phyloP scores from a whole-genome alignment of 2,888 invertebrate species.

The Pammene aurita region DNA sequence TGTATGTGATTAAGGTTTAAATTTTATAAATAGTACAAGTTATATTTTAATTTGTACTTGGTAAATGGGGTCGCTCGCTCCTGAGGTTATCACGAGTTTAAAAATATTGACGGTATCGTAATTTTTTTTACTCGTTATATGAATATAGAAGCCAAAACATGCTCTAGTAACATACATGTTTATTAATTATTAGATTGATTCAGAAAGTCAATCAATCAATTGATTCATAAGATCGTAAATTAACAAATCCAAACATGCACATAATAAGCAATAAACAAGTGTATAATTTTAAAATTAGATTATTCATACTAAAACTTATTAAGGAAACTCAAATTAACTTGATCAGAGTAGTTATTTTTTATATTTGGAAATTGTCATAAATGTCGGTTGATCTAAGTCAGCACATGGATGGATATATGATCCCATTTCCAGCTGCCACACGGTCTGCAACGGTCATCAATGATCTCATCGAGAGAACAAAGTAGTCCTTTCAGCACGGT shows the following conservation, averaged over 20 bases:
- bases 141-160: conserved; percentile 13
- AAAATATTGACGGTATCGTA: conserved; percentile 59
- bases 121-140: conserved; percentile 2
- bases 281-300: too few relatives aligned
- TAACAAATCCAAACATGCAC: neutral
- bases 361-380: too few relatives aligned
- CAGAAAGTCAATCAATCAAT: too few relatives aligned
- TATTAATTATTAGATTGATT: neutral
- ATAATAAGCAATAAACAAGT: too few relatives aligned
- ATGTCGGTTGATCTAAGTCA: neutral
- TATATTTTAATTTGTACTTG: neutral
- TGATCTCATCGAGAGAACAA: conserved; percentile 16
- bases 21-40: neutral
- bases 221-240: too few relatives aligned
- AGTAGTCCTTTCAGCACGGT: neutral
- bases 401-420: neutral
- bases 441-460: conserved; percentile 15
- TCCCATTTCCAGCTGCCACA: neutral
- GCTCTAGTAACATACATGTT: conserved; percentile 7
- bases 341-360: too few relatives aligned
- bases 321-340: too few relatives aligned
- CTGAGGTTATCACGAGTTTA: conserved; percentile 65
- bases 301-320: too few relatives aligned
- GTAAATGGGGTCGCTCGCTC: conserved; percentile 49
- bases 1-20: neutral